Percentiles rank a stretch among this genome's conserved stretches.
These are phyloP conservation scores for Tanaodytes sp. DNA, from an alignment of 2,888 invertebrate species.

Conservation along the genomic window DNA sequence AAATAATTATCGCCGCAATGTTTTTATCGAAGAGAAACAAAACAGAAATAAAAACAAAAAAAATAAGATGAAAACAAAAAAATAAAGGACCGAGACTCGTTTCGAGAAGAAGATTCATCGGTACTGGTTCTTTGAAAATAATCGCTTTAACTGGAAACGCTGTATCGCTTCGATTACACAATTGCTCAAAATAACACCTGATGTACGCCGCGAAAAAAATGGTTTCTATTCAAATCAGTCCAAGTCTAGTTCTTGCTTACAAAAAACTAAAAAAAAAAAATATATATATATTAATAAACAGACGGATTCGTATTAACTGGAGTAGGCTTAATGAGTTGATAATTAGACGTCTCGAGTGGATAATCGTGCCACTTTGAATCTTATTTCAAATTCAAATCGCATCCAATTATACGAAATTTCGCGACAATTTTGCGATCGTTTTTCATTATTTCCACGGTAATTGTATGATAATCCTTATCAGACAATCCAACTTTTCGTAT, in stretches of 20 bases:
- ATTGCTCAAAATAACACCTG: slow-evolving; percentile 11
- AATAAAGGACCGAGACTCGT: no score
- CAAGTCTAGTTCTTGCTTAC: no score
- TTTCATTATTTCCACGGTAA: not conserved
- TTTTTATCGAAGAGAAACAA: no score
- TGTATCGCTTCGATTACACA: slow-evolving; percentile 17
- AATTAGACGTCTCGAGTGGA: slow-evolving; percentile 1
- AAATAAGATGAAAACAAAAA: no score
- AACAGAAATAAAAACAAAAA: no score
- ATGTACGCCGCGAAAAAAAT: not conserved
- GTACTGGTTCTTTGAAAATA: no score
- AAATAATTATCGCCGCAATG: no score
- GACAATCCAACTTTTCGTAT: no score
- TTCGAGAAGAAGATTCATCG: no score
- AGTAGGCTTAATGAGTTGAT: slow-evolving; percentile 13
- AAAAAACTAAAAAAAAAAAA: no score
- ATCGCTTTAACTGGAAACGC: not conserved
- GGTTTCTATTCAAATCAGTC: no score
- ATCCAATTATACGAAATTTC: not conserved
- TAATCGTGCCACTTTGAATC: not conserved
- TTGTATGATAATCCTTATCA: slow-evolving; percentile 1
- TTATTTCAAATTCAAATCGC: not conserved
- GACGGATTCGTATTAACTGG: slow-evolving; percentile 9
- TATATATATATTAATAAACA: slow-evolving; percentile 6
- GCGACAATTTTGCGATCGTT: no score